Conservation (phyloP, 1,140 invertebrate genomes). For the Lasioglossum baleicum region DNA sequence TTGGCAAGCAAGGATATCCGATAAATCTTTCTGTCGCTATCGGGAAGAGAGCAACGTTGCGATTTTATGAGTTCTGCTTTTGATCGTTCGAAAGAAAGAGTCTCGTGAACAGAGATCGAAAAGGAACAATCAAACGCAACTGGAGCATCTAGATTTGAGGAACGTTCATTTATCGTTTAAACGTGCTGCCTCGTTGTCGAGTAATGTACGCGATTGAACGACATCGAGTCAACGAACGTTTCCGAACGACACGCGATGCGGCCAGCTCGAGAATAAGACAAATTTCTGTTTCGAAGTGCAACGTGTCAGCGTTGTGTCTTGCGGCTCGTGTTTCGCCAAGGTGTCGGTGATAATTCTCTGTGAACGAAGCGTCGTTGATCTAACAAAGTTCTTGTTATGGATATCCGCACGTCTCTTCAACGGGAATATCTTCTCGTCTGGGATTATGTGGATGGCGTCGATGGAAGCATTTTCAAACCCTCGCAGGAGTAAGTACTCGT, state of each 20-base stretch:
- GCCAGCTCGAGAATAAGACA: neutral
- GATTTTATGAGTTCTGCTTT: no score
- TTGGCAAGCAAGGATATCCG: neutral
- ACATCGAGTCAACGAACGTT: slow-evolving; percentile 29
- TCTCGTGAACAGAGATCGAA: slow-evolving; percentile 9
- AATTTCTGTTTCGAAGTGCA: neutral
- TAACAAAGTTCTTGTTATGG: slow-evolving; percentile 46
- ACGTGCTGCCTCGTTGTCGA: slow-evolving; percentile 21
- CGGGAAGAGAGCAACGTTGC: neutral
- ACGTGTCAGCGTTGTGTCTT: neutral
- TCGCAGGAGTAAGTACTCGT: slow-evolving; percentile 50
- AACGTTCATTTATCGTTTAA: slow-evolving; percentile 42
- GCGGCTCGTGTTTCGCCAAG: neutral
- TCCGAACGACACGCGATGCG: neutral
- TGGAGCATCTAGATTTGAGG: slow-evolving; percentile 49
- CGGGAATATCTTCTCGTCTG: slow-evolving; percentile 48
- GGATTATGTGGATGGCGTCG: slow-evolving; percentile 41
- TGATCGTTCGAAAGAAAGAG: neutral
- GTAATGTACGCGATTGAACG: slow-evolving; percentile 41
- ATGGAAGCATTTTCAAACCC: slow-evolving; percentile 49
- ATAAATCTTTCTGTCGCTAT: neutral
- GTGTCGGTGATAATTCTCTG: slow-evolving; percentile 8
- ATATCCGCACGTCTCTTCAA: slow-evolving; percentile 29
- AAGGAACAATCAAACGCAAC: slow-evolving; percentile 20
- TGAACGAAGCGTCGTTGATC: neutral